phyloP scores from a whole-genome alignment of 2,113 vertebrate genomes.

The Mesoclemmys tuberculata region DNA sequence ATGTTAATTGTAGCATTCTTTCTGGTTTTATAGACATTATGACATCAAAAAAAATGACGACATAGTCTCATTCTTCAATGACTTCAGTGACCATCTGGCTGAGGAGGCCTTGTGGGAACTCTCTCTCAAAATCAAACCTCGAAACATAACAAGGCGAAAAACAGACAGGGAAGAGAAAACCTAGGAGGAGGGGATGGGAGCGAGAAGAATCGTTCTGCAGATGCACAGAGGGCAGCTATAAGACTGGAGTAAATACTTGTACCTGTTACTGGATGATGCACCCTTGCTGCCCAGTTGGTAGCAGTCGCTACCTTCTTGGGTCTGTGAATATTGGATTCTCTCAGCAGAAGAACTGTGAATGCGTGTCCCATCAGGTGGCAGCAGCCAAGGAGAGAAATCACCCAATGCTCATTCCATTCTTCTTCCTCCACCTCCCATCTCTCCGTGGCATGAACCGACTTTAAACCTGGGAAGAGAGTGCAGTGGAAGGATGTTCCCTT shows the following conservation, averaged over 20 bases:
- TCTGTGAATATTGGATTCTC: neutral
- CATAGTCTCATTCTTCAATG: slow-evolving; percentile 97
- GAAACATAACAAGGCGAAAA: slow-evolving; percentile 91
- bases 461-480: slow-evolving; percentile 25
- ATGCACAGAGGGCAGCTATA: slow-evolving; percentile 52
- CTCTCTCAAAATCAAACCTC: slow-evolving; percentile 97
- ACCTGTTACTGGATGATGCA: slow-evolving; percentile 55
- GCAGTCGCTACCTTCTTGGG: neutral
- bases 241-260: slow-evolving; percentile 61
- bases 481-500: neutral
- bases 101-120: slow-evolving; percentile 99
- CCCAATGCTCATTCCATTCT: slow-evolving; percentile 1
- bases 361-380: neutral
- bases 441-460: slow-evolving; percentile 42
- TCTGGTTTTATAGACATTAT: slow-evolving; percentile 86
- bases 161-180: slow-evolving; percentile 97
- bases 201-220: slow-evolving; percentile 58
- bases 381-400: neutral
- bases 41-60: slow-evolving; percentile 96
- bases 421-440: slow-evolving; percentile 42
- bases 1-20: neutral
- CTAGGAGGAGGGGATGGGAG: slow-evolving; percentile 75
- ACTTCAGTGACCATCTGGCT: slow-evolving; percentile 97
- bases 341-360: neutral
- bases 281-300: slow-evolving; percentile 46